Conservation (phyloP, 2,888 invertebrate species). For the Drosophila dives region DNA sequence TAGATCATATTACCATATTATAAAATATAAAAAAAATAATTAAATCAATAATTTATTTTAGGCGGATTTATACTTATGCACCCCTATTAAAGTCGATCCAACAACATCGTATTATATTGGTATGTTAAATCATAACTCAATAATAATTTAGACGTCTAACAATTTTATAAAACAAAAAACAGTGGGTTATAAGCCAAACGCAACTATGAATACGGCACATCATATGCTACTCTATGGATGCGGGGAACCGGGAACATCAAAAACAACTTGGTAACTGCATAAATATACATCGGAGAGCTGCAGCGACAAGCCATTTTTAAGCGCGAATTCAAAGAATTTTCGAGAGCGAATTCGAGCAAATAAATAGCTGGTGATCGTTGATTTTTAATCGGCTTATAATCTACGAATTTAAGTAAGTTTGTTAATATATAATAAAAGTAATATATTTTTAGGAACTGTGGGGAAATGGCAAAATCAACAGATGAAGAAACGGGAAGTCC, state of each 20-base stretch:
- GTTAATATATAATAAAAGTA: background rate
- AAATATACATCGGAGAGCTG: background rate
- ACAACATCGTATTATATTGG: conserved; percentile 92
- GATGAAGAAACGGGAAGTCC: conserved; percentile 88
- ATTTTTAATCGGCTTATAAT: background rate
- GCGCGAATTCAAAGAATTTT: background rate
- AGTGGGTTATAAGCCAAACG: conserved; percentile 96
- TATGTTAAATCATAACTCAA: conserved; percentile 82
- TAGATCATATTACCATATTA: background rate
- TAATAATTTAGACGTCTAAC: background rate
- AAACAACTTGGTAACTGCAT: conserved; percentile 88
- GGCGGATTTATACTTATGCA: conserved; percentile 96
- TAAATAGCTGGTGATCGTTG: background rate
- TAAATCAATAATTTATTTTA: conserved; percentile 80
- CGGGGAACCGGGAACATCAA: conserved; percentile 86
- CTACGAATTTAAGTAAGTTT: background rate
- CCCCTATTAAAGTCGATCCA: conserved; percentile 93
- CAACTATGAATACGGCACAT: conserved; percentile 95
- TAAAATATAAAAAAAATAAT: conserved; percentile 5
- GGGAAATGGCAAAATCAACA: conserved; percentile 92
- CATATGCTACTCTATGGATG: conserved; percentile 98
- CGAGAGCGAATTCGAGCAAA: background rate
- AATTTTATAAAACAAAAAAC: conserved; percentile 82
- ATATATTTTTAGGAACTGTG: conserved; percentile 90
- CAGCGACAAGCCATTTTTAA: background rate